Evolutionary conservation across 1,140 invertebrate genomes (phyloP), one percentile per base, ranked within the genome.

Genomic region (Marisa cornuarietis): DNA sequence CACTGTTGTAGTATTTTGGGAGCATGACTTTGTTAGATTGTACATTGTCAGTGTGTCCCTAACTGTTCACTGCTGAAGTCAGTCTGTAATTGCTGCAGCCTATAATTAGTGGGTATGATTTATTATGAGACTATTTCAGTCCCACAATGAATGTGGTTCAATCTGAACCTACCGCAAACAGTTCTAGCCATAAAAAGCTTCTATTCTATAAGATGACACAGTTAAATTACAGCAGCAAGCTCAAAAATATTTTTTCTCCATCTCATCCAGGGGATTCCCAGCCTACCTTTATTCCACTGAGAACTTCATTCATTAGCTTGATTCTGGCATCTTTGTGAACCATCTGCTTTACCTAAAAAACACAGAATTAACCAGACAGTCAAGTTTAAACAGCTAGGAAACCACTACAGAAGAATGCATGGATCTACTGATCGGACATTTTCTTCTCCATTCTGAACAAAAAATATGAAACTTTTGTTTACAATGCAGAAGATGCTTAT

Each of bases 251-350:
- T 42, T 31, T 71, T 42, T 20, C 22, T 71, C 9, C 14, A 71
- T 42, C 42, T 31, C 52, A 16, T 4, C 52, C 14, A 20, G 8
- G 20, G 26, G 11, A 22, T 71, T 31, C 6, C 31, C 31, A 42
- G n/a, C 82, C 77, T 81, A 96, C 96, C 86, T 92, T 92, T 13
- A 92, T 92, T 58, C 92, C 92, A 87, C 86, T 90, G 0, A 92
- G 79, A 26, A 92, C 87, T 86, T 93, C 92, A 85, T 89, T 91
- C 87, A 92, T 91, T 74, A 91, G 81, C 82, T 92, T 92, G 68
- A 92, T 89, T 83, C 95, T 90, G 77, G 90, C 85, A 83, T 95
- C 94, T 76, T 94, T 93, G 18, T 93, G 85, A 49, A 86, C 88
- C 84, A 95, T 92, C 83, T 92, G 92, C 80, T 82, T 83, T 14